Percentiles rank a stretch among this genome's conserved stretches.
Evolutionary conservation across 2,113 vertebrate species (phyloP).

Genomic region (Camelus dromedarius): DNA sequence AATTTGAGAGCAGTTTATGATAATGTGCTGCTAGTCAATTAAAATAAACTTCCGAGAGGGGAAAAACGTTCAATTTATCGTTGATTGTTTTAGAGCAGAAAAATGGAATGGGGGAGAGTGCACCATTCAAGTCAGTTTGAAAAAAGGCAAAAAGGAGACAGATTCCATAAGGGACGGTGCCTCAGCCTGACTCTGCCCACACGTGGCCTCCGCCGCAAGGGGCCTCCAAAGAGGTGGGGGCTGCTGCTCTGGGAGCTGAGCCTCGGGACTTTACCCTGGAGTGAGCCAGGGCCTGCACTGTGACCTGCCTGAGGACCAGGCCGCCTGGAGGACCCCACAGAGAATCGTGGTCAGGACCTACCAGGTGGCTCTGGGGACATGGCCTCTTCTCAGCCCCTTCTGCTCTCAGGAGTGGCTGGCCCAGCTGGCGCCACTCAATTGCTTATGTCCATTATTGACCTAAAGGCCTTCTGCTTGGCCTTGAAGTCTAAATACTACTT

Average conservation of each 20-base stretch:
- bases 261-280: neutral
- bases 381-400: neutral
- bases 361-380: neutral
- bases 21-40: slow-evolving; percentile 74
- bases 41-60: slow-evolving; percentile 55
- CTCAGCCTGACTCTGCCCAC: neutral
- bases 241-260: no score
- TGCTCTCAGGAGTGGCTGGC: neutral
- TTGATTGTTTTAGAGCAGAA: slow-evolving; percentile 57
- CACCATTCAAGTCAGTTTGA: neutral
- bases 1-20: slow-evolving; percentile 73
- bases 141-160: neutral
- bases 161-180: neutral
- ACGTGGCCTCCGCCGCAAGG: rapidly evolving
- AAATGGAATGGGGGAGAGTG: neutral
- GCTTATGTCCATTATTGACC: neutral
- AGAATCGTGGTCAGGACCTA: neutral
- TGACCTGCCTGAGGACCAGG: neutral
- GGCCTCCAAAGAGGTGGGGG: neutral
- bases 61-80: neutral
- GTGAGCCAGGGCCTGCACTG: neutral
- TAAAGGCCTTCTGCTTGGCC: neutral
- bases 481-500: slow-evolving; percentile 20
- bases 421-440: neutral
- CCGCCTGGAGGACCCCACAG: neutral